phyloP scores from a whole-genome alignment of 64 coral and sea anemone genomes.

The Pachyseris speciosa region DNA sequence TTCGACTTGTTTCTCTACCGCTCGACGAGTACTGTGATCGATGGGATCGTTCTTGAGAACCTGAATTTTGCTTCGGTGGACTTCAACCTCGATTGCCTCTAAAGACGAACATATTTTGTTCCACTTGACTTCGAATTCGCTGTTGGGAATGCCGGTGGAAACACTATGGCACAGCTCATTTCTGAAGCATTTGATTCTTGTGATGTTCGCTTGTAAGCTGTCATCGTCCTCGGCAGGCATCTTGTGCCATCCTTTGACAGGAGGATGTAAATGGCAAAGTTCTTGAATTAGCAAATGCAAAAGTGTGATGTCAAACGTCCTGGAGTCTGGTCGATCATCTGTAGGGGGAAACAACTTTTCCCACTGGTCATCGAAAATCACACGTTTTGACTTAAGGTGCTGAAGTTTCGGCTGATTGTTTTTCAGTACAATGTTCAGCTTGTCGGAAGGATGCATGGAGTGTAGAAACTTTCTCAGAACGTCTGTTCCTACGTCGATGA shows the following conservation, averaged over 20 bases:
- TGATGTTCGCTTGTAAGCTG: conserved; percentile 48
- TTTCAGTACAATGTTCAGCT: background rate
- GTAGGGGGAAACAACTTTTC: conserved; percentile 17
- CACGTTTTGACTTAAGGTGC: background rate
- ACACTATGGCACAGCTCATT: conserved; percentile 39
- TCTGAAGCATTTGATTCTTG: conserved; percentile 53
- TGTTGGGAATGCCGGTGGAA: background rate
- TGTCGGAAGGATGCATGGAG: background rate
- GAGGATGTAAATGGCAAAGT: conserved; percentile 5
- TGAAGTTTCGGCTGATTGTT: background rate
- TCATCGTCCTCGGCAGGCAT: conserved; percentile 47
- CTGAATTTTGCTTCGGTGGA: conserved; percentile 20
- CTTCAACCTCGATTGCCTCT: conserved; percentile 2
- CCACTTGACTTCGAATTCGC: conserved; percentile 45
- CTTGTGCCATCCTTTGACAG: conserved; percentile 62
- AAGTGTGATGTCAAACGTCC: conserved; percentile 64
- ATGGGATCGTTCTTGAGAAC: conserved; percentile 31
- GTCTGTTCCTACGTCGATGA: conserved; percentile 55
- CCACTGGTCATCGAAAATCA: conserved; percentile 13
- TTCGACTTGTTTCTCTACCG: conserved; percentile 6
- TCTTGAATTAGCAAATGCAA: conserved; percentile 67
- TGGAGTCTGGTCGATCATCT: background rate
- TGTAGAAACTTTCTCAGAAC: conserved; percentile 27
- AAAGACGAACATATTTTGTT: background rate
- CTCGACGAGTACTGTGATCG: background rate